Base-by-base conservation (phyloP, 1,140 invertebrate genomes). In the Bombyx mori region DNA sequence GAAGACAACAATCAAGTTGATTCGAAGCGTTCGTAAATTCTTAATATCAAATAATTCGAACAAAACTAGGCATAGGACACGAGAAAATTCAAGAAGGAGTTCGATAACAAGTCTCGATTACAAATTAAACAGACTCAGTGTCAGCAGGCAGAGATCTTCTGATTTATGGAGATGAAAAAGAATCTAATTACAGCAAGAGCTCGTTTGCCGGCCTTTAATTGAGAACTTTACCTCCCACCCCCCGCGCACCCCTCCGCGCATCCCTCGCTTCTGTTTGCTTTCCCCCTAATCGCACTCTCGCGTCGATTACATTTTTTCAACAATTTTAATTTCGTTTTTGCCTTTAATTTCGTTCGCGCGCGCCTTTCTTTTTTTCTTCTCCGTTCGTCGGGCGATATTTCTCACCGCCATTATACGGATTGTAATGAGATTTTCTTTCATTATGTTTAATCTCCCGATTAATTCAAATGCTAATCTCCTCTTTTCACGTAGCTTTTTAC, bases 361-460 rank as follows among this genome's bases (percentile, higher is more conserved):
- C 76, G 80, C 72, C 79, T 82, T 87, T 78, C 74, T 81, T 69
- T 73, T 71, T 72, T 12, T 42, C 18, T 7, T 77, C 77, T 75
- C 76, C 69, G 67, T 66, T 73, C 69, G 71, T 68, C 68, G 57
- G 66, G 73, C 75, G 74, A 84, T 84, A 83, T 81, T 83, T 87
- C 81, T 82, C 79, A 76, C 82, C 78, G 78, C 81, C 82, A 85
- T 87, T 85, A 87, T 82, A 82, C 78, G 70, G 69, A 61, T 64
- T 68, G 76, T 85, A 87, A 87, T 85, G 84, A 87, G 84, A 87
- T 87, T 87, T 87, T 83, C 82, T 84, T 87, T 87, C 84, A 87
- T 87, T 87, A 85, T 85, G 84, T 79, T 85, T 85, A 87, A 87
- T 87, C 84, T 87, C 63, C 82, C 81, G 84, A 87, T 87, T 87